These are phyloP conservation scores for Unio delphinus DNA, from an alignment of 2,888 invertebrate genomes.

Conservation along the genomic window DNA sequence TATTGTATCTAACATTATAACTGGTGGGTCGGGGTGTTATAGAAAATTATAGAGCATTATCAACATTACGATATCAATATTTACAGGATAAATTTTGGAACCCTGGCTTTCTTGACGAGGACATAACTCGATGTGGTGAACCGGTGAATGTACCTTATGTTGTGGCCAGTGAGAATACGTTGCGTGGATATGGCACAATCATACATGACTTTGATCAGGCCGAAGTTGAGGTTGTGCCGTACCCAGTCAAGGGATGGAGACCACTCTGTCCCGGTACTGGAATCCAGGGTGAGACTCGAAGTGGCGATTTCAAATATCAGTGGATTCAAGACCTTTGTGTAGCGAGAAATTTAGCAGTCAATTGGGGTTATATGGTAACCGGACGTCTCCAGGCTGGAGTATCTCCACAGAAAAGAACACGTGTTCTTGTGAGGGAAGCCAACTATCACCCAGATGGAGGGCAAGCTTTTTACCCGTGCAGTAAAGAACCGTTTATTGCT, in stretches of 20 bases:
- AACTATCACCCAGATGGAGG: slow-evolving; percentile 46
- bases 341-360: slow-evolving; percentile 30
- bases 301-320: slow-evolving; percentile 25
- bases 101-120: too few species aligned
- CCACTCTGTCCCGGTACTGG: slow-evolving; percentile 29
- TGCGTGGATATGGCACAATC: slow-evolving; percentile 20
- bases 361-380: slow-evolving; percentile 15
- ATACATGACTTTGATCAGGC: slow-evolving; percentile 19
- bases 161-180: slow-evolving; percentile 10
- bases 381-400: slow-evolving; percentile 29
- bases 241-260: slow-evolving; percentile 19
- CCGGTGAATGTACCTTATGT: slow-evolving; percentile 18
- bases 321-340: slow-evolving; percentile 29
- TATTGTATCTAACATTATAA: too few species aligned
- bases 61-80: too few species aligned
- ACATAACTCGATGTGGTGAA: slow-evolving; percentile 3
- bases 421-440: slow-evolving; percentile 32
- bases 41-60: too few species aligned
- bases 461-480: slow-evolving; percentile 31
- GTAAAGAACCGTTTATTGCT: slow-evolving; percentile 14
- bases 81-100: too few species aligned
- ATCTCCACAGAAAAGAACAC: slow-evolving; percentile 17
- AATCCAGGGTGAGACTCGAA: slow-evolving; percentile 19
- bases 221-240: slow-evolving; percentile 23
- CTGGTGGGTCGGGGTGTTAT: too few species aligned